Evolutionary conservation across 2,888 invertebrate species (phyloP).

Genomic region (Pyrrhosoma nymphula): DNA sequence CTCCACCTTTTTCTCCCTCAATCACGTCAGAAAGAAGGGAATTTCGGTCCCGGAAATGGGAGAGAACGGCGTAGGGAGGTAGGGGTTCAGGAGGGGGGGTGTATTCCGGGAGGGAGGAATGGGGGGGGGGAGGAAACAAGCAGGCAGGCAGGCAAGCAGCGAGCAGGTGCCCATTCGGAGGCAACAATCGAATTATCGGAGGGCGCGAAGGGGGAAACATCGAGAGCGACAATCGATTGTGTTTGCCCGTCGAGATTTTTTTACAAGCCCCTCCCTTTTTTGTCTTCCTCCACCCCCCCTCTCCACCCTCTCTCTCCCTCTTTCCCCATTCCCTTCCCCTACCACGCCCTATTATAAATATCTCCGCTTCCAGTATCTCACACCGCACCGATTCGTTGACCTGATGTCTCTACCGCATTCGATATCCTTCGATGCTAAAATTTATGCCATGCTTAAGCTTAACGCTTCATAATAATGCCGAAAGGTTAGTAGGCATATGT

Average conservation of each 20-base stretch:
- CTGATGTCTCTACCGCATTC: too few species aligned
- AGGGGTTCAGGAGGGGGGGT: neutral
- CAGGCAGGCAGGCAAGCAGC: neutral
- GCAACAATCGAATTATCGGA: conserved; percentile 62
- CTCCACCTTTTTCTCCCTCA: neutral
- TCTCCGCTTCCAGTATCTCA: too few species aligned
- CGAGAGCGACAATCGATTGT: conserved; percentile 63
- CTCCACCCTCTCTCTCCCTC: neutral
- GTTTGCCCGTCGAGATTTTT: conserved; percentile 54
- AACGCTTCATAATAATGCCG: too few species aligned
- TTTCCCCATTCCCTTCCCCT: neutral
- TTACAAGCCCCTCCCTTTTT: neutral
- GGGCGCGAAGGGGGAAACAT: conserved; percentile 49
- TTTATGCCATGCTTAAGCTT: too few species aligned
- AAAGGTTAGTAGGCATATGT: too few species aligned
- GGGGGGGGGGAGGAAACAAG: neutral
- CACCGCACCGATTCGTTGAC: too few species aligned
- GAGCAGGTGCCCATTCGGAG: conserved; percentile 55
- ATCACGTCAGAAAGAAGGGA: conserved; percentile 46
- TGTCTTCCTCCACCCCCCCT: neutral
- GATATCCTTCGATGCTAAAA: too few species aligned
- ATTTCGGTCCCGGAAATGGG: conserved; percentile 36
- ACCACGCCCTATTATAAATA: neutral
- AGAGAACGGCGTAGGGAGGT: too few species aligned
- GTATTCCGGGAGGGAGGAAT: neutral